phyloP scores from a whole-genome alignment of 2,797 vertebrate genomes.

The Chelmon rostratus region DNA sequence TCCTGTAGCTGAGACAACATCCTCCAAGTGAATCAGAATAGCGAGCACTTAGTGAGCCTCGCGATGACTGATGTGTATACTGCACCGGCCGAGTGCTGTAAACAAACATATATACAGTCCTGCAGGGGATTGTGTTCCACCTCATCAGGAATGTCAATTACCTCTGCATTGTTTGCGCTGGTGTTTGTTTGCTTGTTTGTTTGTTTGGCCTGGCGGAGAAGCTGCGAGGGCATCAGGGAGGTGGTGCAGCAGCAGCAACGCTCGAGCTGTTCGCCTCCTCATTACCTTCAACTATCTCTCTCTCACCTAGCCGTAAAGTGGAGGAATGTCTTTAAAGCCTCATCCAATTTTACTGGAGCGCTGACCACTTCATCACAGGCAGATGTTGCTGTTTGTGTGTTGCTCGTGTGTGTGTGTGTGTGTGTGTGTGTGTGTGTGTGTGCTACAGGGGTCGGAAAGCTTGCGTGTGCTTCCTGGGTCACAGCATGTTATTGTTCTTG shows the following conservation, averaged over 20 bases:
- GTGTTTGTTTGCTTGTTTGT: conserved; percentile 64
- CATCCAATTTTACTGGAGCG: conserved; percentile 80
- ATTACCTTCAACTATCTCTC: conserved; percentile 69
- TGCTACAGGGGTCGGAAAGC: conserved; percentile 13
- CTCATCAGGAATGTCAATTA: conserved; percentile 80
- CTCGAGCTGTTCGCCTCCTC: conserved; percentile 69
- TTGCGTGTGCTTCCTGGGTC: conserved; percentile 61
- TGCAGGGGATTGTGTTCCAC: conserved; percentile 64
- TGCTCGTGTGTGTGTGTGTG: conserved; percentile 37
- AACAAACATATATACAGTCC: conserved; percentile 54
- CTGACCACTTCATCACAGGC: conserved; percentile 81
- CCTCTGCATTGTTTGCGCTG: conserved; percentile 64
- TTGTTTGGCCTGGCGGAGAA: conserved; percentile 74
- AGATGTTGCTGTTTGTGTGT: conserved; percentile 74
- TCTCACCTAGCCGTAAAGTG: conserved; percentile 77
- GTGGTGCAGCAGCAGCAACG: conserved; percentile 62
- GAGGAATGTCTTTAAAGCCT: conserved; percentile 85
- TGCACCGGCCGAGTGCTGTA: conserved; percentile 29
- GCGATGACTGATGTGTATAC: conserved; percentile 14
- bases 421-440: conserved; percentile 23
- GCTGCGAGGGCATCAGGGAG: conserved; percentile 72
- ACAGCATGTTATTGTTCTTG: conserved; percentile 66
- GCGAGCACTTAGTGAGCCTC: conserved; percentile 26
- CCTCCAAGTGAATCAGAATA: conserved; percentile 17
- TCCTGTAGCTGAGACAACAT: conserved; percentile 23